Evolutionary conservation across 2,888 invertebrate genomes (phyloP).

Genomic region (Eustalomyia histrio): DNA sequence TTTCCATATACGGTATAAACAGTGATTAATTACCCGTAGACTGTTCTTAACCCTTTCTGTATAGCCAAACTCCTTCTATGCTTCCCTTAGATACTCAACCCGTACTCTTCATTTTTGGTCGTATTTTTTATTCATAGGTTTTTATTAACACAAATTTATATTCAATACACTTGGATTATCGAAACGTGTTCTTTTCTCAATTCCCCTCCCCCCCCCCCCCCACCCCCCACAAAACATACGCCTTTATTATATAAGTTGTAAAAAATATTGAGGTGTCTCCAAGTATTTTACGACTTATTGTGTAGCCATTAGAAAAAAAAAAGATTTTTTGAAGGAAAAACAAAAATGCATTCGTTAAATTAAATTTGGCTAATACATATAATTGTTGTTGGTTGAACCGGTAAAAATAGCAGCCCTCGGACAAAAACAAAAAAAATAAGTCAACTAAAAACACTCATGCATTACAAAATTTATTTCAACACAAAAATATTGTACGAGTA

Average conservation of each 20-base stretch:
- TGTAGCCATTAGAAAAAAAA: conserved; percentile 63
- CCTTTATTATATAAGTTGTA: conserved; percentile 41
- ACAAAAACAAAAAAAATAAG: conserved; percentile 69
- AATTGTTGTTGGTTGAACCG: conserved; percentile 66
- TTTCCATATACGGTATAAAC: no score
- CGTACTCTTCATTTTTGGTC: no score
- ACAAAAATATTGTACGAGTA: no score
- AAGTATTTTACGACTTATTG: conserved; percentile 66
- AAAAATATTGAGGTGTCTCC: conserved; percentile 66
- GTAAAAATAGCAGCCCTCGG: conserved; percentile 79
- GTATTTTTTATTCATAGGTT: no score
- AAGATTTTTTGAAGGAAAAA: conserved; percentile 63
- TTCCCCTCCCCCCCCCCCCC: no score
- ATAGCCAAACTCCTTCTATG: no score
- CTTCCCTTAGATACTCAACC: no score
- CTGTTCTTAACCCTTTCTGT: no score
- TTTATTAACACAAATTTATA: no score
- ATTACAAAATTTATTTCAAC: conserved; percentile 64
- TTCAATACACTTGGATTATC: no score
- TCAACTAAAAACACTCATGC: conserved; percentile 67
- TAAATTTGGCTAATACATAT: conserved; percentile 61
- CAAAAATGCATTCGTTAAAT: conserved; percentile 63
- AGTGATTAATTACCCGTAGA: no score
- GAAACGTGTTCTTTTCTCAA: no score
- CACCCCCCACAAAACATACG: background rate